These are phyloP conservation scores for Drosophila seguyi DNA, from an alignment of 1,140 invertebrate species.

Conservation along the genomic window DNA sequence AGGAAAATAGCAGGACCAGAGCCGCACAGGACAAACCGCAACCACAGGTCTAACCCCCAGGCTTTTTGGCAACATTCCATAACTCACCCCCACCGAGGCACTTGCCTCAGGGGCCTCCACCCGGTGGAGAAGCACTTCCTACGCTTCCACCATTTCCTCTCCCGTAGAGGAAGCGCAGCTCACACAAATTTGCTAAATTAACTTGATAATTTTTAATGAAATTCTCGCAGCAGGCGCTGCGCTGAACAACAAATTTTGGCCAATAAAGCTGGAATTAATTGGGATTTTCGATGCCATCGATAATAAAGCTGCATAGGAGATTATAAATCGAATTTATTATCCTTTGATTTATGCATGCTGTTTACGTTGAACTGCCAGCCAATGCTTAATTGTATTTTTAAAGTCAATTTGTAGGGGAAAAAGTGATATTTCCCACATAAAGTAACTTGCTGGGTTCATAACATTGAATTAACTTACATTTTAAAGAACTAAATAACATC, in stretches of 20 bases:
- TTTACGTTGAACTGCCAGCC: background rate
- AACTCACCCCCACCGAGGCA: background rate
- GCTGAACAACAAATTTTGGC: conserved; percentile 22
- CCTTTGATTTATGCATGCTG: conserved; percentile 28
- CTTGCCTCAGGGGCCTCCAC: background rate
- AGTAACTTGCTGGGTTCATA: too few relatives aligned
- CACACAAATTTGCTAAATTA: conserved; percentile 47
- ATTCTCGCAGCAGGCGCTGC: conserved; percentile 25
- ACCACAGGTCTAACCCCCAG: conserved; percentile 44
- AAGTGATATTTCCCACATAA: background rate
- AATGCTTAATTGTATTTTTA: conserved; percentile 2
- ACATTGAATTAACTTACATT: too few relatives aligned
- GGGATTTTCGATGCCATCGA: conserved; percentile 18
- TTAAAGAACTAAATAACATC: too few relatives aligned
- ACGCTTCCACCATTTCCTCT: background rate
- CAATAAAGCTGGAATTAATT: conserved; percentile 28
- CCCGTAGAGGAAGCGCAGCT: conserved; percentile 15
- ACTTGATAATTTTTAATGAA: conserved; percentile 50
- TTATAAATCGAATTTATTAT: conserved; percentile 26
- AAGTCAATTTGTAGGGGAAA: too few relatives aligned
- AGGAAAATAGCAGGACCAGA: conserved; percentile 11
- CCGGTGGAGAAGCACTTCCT: background rate
- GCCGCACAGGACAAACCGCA: conserved; percentile 28
- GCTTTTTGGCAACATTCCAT: conserved; percentile 52
- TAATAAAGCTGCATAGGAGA: conserved; percentile 17